A percentile compares a stretch with the other conserved stretches of the same genome.
Conservation (phyloP, 1,140 invertebrate genomes). For the Mercenaria mercenaria region DNA sequence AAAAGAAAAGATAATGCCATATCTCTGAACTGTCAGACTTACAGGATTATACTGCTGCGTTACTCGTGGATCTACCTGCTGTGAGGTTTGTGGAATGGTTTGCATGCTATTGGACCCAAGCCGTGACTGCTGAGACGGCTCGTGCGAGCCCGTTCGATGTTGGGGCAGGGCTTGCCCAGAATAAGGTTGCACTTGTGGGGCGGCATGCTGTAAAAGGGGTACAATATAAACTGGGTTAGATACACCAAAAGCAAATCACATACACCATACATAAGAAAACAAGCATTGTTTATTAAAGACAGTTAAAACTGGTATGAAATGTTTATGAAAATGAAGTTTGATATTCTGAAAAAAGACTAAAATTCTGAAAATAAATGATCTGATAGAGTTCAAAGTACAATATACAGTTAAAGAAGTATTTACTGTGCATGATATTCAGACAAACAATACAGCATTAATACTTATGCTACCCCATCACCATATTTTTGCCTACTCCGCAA, state of each 20-base stretch:
- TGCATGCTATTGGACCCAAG: constrained; percentile 34
- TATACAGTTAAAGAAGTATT: too few relatives aligned
- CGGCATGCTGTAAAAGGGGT: constrained; percentile 42
- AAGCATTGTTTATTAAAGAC: not conserved
- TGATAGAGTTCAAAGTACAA: too few relatives aligned
- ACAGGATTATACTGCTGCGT: constrained; percentile 53
- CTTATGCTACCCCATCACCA: too few relatives aligned
- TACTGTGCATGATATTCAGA: too few relatives aligned
- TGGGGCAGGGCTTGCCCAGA: not conserved
- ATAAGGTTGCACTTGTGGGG: not conserved
- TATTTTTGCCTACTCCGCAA: too few relatives aligned
- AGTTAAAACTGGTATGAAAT: not conserved
- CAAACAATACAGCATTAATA: too few relatives aligned
- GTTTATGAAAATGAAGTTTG: not conserved
- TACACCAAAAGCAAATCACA: constrained; percentile 14
- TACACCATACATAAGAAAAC: not conserved
- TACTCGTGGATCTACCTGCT: not conserved
- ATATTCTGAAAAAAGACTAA: too few relatives aligned
- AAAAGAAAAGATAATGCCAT: too few relatives aligned
- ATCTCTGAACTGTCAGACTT: too few relatives aligned
- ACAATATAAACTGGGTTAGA: constrained; percentile 40
- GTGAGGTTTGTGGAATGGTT: constrained; percentile 14
- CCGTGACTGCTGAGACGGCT: not conserved
- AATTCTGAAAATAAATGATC: too few relatives aligned
- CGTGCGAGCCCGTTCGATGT: not conserved